A percentile compares a stretch with the other conserved stretches of the same genome.
Evolutionary conservation across 2,797 vertebrate genomes (phyloP).

Genomic region (Sebastes kiyomatsui): DNA sequence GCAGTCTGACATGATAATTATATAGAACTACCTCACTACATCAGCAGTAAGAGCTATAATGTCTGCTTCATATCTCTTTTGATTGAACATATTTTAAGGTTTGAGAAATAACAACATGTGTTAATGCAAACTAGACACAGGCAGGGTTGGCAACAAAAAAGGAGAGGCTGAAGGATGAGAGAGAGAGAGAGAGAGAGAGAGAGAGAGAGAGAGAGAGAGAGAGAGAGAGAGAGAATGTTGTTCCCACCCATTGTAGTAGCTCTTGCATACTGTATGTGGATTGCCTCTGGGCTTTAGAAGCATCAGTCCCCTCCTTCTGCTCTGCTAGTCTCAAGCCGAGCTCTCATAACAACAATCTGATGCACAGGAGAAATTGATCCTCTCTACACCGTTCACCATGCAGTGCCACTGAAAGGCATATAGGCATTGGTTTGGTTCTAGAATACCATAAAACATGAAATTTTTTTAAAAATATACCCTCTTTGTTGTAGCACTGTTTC

Average conservation of each 20-base stretch:
- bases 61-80: not conserved
- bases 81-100: not conserved
- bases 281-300: slow-evolving; percentile 1
- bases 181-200: not conserved
- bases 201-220: not conserved
- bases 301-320: not conserved
- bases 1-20: not conserved
- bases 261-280: slow-evolving; percentile 12
- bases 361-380: not conserved
- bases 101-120: not conserved
- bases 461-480: not conserved
- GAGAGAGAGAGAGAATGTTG: slow-evolving; percentile 3
- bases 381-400: not conserved
- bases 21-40: not conserved
- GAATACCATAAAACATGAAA: not conserved
- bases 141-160: not conserved
- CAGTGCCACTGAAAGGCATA: not conserved
- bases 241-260: slow-evolving; percentile 42
- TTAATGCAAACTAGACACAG: not conserved
- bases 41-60: not conserved
- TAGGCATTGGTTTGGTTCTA: not conserved
- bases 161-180: not conserved
- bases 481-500: not conserved
- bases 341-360: slow-evolving; percentile 12
- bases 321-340: not conserved